phyloP scores from a whole-genome alignment of 2,888 invertebrate species.

The Pammene aurita region DNA sequence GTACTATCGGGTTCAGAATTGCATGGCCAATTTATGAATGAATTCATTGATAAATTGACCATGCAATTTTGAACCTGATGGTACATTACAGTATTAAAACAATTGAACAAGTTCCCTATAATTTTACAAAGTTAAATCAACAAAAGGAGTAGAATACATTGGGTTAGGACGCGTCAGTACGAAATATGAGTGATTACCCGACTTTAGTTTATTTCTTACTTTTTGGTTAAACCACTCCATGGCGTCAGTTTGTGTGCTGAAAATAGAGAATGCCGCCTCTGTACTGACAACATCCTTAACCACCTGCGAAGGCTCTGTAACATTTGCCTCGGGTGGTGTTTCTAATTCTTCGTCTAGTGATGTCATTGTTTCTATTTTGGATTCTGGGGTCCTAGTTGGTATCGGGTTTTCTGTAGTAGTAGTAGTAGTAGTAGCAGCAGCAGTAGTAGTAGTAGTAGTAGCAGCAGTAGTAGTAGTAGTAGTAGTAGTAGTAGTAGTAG shows the following conservation, averaged over 20 bases:
- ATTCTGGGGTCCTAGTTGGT: neutral
- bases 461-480: too few relatives aligned
- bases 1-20: too few relatives aligned
- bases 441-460: too few relatives aligned
- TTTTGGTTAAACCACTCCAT: conserved; percentile 64
- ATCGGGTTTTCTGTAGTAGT: neutral
- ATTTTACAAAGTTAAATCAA: conserved; percentile 56
- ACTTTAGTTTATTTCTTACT: conserved; percentile 49
- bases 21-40: too few relatives aligned
- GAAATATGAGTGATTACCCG: conserved; percentile 46
- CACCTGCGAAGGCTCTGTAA: neutral
- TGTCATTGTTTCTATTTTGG: neutral
- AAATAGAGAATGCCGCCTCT: neutral
- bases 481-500: neutral
- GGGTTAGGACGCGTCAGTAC: conserved; percentile 48
- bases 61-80: too few relatives aligned
- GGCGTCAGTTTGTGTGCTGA: conserved; percentile 47
- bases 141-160: conserved; percentile 46
- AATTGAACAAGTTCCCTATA: too few relatives aligned
- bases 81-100: too few relatives aligned
- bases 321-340: neutral
- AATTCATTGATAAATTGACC: too few relatives aligned
- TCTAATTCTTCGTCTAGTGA: neutral
- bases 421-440: too few relatives aligned
- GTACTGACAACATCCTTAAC: neutral